Base-by-base conservation (phyloP, 2,888 invertebrate species). In the Caenorhabditis angaria region DNA sequence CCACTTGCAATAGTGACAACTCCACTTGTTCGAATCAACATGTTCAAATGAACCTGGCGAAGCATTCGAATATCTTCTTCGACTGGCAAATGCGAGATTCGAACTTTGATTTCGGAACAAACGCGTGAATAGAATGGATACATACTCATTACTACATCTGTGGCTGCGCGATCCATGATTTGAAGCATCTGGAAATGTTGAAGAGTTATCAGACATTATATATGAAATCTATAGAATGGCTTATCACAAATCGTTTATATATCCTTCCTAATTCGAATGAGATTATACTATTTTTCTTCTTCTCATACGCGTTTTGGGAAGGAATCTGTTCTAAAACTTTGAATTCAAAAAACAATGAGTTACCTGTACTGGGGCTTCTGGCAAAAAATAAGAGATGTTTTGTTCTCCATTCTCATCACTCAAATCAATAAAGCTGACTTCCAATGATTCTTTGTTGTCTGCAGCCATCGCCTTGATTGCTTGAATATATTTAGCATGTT, bases 81-180 rank as follows among this genome's bases (percentile, higher is more conserved):
- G 5, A 99, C 90, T 0, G 99, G 97, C 53, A 99, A 90, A 85
- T 97, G 95, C 0, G 95, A 93, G 83, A 99, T 95, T 64, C 99
- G 91, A 0, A 82, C 75, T 53, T 79, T 73, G 84, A 99, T 94
- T 88, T 96, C 95, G 55, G 92, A 92, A 0, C 95, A 93, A 3
- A 99, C 97, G 70, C 96, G 91, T 82, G 94, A 94, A 88, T 99
- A 99, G 85, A 94, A 94, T 0, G 99, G 97, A 87, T 94, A 99
- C 68, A 89, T 96, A 93, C 93, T 92, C 22, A 97, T 89, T 0
- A 97, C 97, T 77, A 97, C 92, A 69, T 90, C 90, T 70, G 90
- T 90, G 6, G 89, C 89, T 35, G 90, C 90, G 86, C 89, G 79
- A 58, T 87, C 85, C 80, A 86, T 70, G 32, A 83, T 79, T 12